Percentiles rank a stretch among this genome's conserved stretches.
Evolutionary conservation across 2,797 vertebrate species (phyloP).

Genomic region (Catharus ustulatus): DNA sequence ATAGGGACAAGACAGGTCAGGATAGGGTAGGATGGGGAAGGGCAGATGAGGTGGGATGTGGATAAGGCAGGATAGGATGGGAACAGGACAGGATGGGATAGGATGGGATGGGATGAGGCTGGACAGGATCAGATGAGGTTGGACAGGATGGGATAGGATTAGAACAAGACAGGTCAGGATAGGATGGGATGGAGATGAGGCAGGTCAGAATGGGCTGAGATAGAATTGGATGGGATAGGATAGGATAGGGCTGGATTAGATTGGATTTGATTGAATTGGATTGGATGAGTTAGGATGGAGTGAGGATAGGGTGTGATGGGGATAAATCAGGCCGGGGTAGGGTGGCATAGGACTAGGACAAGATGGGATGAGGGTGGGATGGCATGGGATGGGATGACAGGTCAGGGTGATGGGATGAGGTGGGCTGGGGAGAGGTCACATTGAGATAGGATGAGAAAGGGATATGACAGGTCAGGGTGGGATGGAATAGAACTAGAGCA

Average conservation of each 20-base stretch:
- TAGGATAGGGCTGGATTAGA: accelerated
- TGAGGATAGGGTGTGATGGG: too few relatives aligned
- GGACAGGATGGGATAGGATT: neutral
- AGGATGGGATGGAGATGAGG: neutral
- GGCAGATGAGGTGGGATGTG: neutral
- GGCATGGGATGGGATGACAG: too few relatives aligned
- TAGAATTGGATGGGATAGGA: neutral
- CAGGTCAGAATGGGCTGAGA: neutral
- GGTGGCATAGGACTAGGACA: too few relatives aligned
- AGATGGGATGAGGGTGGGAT: too few relatives aligned
- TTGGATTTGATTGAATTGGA: too few relatives aligned
- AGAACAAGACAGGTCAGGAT: neutral
- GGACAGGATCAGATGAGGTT: neutral
- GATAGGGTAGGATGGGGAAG: neutral
- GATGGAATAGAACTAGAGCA: neutral
- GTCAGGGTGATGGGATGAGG: neutral
- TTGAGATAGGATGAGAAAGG: neutral
- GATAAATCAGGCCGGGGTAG: neutral
- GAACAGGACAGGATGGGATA: neutral
- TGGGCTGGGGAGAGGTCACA: neutral
- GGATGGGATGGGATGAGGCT: too few relatives aligned
- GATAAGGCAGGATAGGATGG: neutral
- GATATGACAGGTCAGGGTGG: accelerated
- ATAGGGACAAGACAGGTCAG: too few relatives aligned
- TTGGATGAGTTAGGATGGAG: neutral